Evolutionary conservation across 2,113 vertebrate species (phyloP).

Genomic region (Sterna hirundo): DNA sequence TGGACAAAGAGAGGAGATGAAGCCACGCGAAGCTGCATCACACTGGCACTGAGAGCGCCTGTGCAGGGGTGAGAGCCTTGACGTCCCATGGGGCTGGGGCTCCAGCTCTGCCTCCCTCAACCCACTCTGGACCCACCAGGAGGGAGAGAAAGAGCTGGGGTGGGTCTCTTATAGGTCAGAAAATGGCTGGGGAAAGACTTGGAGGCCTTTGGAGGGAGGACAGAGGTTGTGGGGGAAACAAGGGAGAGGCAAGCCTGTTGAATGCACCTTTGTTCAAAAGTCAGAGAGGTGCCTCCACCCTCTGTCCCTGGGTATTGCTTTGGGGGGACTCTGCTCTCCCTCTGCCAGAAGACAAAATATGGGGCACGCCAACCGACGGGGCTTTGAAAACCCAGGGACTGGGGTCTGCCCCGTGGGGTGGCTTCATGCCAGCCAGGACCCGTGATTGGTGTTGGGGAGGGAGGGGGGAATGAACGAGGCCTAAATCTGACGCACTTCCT

Average conservation of each 20-base stretch:
- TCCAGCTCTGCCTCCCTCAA: not conserved
- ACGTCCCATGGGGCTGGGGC: no score
- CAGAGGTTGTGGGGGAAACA: not conserved
- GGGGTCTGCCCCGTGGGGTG: not conserved
- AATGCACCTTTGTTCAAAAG: not conserved
- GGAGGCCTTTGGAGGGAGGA: not conserved
- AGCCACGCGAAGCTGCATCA: not conserved
- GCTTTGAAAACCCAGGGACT: not conserved
- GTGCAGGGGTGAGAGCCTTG: not conserved
- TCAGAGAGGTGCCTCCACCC: not conserved
- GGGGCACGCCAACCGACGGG: fast-evolving
- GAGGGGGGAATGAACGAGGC: fast-evolving
- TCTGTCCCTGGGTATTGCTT: not conserved
- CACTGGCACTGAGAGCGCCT: not conserved
- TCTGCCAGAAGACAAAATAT: not conserved
- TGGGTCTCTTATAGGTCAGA: not conserved
- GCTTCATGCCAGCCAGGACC: not conserved
- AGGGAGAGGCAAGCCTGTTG: not conserved
- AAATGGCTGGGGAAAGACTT: not conserved
- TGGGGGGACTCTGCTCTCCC: not conserved
- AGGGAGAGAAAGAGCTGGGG: not conserved
- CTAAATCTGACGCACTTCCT: not conserved
- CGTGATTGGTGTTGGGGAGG: not conserved
- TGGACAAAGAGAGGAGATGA: not conserved
- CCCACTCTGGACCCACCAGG: not conserved